Conservation (phyloP, 2,888 invertebrate species). For the Cancer borealis region DNA sequence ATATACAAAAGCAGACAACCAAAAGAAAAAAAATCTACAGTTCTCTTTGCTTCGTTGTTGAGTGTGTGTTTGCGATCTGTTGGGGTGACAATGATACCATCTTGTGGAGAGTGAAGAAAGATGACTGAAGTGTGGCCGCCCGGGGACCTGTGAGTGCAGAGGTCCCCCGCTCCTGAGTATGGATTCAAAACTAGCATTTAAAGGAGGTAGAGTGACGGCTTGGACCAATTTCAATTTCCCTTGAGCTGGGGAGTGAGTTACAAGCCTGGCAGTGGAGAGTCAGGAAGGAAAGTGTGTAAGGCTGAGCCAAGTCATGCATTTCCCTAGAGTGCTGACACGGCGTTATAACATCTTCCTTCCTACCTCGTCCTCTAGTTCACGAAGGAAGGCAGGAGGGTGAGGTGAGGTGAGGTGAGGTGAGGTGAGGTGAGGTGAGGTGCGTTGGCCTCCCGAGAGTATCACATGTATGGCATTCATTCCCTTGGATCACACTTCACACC, state of each 20-base stretch:
- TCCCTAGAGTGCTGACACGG: conserved; percentile 7
- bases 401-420: background rate
- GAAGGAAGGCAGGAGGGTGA: background rate
- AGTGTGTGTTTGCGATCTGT: background rate
- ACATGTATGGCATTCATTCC: conserved; percentile 1
- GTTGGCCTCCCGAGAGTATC: background rate
- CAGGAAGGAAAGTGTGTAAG: background rate
- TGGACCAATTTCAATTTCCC: background rate
- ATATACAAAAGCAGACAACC: background rate
- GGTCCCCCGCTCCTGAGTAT: background rate
- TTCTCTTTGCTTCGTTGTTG: background rate
- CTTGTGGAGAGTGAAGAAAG: background rate
- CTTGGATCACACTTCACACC: background rate
- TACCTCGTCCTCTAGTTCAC: background rate
- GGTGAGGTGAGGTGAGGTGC: background rate
- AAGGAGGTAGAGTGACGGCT: conserved; percentile 15
- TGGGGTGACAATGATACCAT: background rate
- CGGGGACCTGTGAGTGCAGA: background rate
- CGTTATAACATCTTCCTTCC: background rate
- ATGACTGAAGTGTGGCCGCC: background rate
- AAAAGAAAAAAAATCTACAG: background rate
- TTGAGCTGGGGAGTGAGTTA: background rate
- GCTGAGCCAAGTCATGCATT: background rate
- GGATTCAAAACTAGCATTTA: conserved; percentile 9
- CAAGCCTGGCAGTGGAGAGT: background rate